Evolutionary conservation across 2,888 invertebrate species (phyloP).

Genomic region (Xylota sylvarum): DNA sequence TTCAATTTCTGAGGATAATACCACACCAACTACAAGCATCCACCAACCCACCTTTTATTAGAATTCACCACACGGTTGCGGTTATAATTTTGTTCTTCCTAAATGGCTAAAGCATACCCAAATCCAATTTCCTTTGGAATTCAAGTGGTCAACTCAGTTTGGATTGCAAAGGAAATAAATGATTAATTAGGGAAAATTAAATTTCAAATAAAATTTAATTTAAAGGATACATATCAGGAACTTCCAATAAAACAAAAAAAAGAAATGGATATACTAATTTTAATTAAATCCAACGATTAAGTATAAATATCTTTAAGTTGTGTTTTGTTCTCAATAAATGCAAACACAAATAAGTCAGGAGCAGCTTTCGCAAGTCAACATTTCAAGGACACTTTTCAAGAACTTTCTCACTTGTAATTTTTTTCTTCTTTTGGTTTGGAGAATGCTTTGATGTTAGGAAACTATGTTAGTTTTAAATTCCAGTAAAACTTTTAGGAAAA

Average conservation of each 20-base stretch:
- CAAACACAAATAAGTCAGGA: no score
- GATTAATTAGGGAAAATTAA: constrained; percentile 3
- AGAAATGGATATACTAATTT: neutral
- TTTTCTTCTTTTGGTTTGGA: no score
- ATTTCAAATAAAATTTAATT: neutral
- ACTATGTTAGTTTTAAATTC: no score
- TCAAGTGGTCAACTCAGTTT: constrained; percentile 6
- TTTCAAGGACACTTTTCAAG: no score
- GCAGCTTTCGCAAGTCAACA: no score
- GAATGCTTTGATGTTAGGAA: no score
- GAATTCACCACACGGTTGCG: constrained; percentile 13
- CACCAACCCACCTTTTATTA: neutral
- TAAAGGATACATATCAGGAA: constrained; percentile 35
- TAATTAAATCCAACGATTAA: constrained; percentile 1
- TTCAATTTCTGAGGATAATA: neutral
- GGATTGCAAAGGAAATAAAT: neutral
- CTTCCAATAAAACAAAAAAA: neutral
- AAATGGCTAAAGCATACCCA: neutral
- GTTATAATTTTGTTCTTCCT: constrained; percentile 11
- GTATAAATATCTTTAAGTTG: neutral
- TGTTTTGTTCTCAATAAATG: no score
- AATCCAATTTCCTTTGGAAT: constrained; percentile 10
- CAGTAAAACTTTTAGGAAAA: no score
- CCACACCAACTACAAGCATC: constrained; percentile 1
- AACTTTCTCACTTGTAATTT: no score